These are phyloP conservation scores for Centropus bengalensis DNA, from an alignment of 2,113 vertebrate species.

Conservation along the genomic window DNA sequence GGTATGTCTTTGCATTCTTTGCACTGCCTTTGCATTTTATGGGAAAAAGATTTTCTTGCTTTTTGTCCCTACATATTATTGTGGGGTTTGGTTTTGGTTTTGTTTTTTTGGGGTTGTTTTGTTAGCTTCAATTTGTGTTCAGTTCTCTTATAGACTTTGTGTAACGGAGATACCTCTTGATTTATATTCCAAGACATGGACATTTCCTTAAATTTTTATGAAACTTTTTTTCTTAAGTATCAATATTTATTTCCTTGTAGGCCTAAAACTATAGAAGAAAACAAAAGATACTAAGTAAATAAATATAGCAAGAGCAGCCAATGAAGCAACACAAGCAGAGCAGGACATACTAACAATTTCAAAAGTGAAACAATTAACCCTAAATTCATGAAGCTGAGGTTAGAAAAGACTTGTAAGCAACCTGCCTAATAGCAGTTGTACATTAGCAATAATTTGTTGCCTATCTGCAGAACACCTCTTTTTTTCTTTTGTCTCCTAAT, in stretches of 20 bases:
- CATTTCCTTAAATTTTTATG: background rate
- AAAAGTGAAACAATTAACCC: conserved; percentile 16
- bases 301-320: background rate
- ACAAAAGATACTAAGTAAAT: background rate
- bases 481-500: background rate
- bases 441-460: background rate
- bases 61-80: background rate
- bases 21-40: background rate
- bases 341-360: background rate
- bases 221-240: background rate
- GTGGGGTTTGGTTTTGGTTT: too few species aligned
- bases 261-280: background rate
- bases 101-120: background rate
- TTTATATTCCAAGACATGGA: background rate
- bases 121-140: background rate
- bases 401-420: background rate
- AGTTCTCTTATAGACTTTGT: background rate
- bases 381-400: background rate
- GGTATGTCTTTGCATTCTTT: background rate
- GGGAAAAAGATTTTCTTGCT: background rate
- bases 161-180: background rate
- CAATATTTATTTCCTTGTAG: background rate
- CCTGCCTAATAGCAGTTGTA: background rate
- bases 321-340: background rate
- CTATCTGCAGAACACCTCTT: background rate